Percentiles rank a stretch among this genome's conserved stretches.
Evolutionary conservation across 2,797 vertebrate genomes (phyloP).

Genomic region (Sparidentex hasta): DNA sequence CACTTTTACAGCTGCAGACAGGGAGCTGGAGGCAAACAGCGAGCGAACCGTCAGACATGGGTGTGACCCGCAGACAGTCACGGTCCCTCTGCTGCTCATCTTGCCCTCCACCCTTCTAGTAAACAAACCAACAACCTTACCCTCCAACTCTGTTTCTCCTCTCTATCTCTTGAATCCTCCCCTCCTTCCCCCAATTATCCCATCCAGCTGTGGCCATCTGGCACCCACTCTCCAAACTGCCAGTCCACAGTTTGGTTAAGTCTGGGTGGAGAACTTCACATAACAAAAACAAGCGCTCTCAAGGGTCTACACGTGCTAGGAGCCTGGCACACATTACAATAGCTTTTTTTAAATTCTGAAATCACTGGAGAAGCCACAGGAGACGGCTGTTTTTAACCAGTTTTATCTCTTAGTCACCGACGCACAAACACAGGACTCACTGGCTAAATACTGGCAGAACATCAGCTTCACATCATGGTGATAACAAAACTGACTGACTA

Average conservation of each 20-base stretch:
- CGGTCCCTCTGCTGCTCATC: conserved; percentile 31
- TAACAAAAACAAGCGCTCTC: conserved; percentile 41
- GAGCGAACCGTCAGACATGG: conserved; percentile 18
- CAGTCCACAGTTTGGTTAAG: conserved; percentile 53
- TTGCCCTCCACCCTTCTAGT: conserved; percentile 21
- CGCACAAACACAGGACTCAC: conserved; percentile 29
- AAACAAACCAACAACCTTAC: conserved; percentile 9
- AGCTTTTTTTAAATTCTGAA: conserved; percentile 23
- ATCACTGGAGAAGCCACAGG: conserved; percentile 5
- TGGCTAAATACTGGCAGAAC: background rate
- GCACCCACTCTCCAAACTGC: conserved; percentile 35
- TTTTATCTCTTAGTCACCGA: conserved; percentile 15
- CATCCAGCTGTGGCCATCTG: conserved; percentile 61
- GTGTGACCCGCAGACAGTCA: conserved; percentile 33
- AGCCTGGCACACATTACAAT: conserved; percentile 12
- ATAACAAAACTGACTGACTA: background rate
- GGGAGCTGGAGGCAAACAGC: conserved; percentile 22
- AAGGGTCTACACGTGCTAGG: conserved; percentile 30
- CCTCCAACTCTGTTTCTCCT: conserved; percentile 25
- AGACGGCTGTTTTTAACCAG: conserved; percentile 24
- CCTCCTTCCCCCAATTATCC: conserved; percentile 2
- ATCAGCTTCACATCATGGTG: background rate
- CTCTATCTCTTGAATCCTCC: conserved; percentile 2
- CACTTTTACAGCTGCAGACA: background rate
- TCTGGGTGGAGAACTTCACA: conserved; percentile 33